Evolutionary conservation across 1,140 invertebrate species (phyloP).

Genomic region (Centruroides vittatus): DNA sequence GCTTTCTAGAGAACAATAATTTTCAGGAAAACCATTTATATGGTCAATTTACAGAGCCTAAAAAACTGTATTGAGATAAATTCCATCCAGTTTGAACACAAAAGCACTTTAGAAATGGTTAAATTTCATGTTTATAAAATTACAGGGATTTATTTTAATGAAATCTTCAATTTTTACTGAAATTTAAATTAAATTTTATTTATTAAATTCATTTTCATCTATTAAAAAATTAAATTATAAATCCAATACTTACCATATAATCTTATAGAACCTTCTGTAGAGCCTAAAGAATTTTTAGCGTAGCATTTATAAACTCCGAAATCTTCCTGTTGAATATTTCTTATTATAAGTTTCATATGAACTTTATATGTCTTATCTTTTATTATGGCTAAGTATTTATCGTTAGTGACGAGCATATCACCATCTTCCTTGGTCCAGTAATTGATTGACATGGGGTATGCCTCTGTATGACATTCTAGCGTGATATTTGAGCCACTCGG

Average conservation of each 20-base stretch:
- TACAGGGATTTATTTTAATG: no score
- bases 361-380: constrained; percentile 19
- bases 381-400: constrained; percentile 17
- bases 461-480: constrained; percentile 31
- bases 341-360: constrained; percentile 20
- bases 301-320: constrained; percentile 77
- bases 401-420: constrained; percentile 16
- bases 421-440: constrained; percentile 22
- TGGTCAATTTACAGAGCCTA: no score
- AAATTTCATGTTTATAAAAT: no score
- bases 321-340: constrained; percentile 36
- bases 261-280: constrained; percentile 78
- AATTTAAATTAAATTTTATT: no score
- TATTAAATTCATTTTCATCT: no score
- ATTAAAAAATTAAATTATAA: no score
- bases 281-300: constrained; percentile 80
- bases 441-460: constrained; percentile 20
- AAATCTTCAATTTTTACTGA: no score
- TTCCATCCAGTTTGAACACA: no score
- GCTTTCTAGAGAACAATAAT: no score
- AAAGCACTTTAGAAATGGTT: no score
- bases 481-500: constrained; percentile 28
- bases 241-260: constrained; percentile 58
- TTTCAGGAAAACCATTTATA: no score
- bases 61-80: no score